Base-by-base conservation (phyloP, 2,113 vertebrate species). In the Scortum barcoo region DNA sequence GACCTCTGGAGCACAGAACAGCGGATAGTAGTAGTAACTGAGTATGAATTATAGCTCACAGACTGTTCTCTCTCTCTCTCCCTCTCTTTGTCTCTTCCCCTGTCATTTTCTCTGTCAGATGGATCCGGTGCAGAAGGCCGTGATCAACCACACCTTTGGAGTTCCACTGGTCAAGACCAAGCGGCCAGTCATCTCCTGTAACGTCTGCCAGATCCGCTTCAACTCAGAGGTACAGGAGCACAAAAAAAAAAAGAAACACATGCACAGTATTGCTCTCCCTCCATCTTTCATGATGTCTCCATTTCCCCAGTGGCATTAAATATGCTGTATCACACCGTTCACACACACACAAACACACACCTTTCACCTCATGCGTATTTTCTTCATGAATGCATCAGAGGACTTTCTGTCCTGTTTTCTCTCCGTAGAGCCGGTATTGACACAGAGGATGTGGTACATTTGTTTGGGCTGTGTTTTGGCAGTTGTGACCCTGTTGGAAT, bases 191-290 rank as follows among this genome's bases (percentile, higher is more conserved):
- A 98, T 97, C 94, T 97, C 96, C 92, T 98, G 97, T 91, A 97
- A 98, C 20, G 96, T 98, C 91, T 98, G 97, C 94, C 97, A 98
- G 94, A 98, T 98, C 85, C 96, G 97, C 79, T 98, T 98, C 95
- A 98, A 98, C 94, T 98, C 97, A 33, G 97, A 98, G 97, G 97
- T 97, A 93, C 68, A 62, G 22, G 9, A 73, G 65, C 2, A 48
- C 16, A 70, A 30, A 51, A 30, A 24, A 30, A 51, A 30, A 24
- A 60, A 9, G 38, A 12, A 17, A 16, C 20, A 54, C 33, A 6
- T 7, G 5, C 24, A 70, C 48, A 13, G 14, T 50, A 9, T 46
- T 36, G 17, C 50, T 44, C 44, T 56, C 17, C 10, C 1, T 28
- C 53, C 30, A 50, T 65, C 28, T 77, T 40, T 78, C 22, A 38